phyloP scores from a whole-genome alignment of 2,888 invertebrate species.

The Lucinisca nassula region DNA sequence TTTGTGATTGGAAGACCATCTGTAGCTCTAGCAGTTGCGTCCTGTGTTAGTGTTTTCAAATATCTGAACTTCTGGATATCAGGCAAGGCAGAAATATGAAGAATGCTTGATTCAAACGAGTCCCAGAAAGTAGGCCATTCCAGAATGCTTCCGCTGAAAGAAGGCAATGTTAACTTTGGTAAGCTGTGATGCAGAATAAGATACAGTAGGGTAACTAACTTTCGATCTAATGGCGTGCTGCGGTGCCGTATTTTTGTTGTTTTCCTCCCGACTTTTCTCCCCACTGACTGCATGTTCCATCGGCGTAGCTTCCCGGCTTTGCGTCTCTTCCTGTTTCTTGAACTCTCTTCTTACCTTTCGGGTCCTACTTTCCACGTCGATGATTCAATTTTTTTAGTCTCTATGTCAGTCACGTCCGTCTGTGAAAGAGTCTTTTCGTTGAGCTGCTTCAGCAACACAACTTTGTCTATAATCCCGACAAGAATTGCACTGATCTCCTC shows the following conservation, averaged over 20 bases:
- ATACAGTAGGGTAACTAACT: background rate
- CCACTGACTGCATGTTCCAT: background rate
- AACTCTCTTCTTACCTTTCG: background rate
- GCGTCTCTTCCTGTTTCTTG: background rate
- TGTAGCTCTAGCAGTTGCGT: background rate
- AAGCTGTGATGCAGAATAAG: background rate
- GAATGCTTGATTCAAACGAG: background rate
- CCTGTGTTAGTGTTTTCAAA: constrained; percentile 10
- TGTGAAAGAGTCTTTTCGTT: background rate
- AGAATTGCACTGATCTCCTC: background rate
- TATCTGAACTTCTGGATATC: constrained; percentile 19
- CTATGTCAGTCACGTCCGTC: background rate
- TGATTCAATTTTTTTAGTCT: background rate
- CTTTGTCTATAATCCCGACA: background rate
- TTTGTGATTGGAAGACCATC: constrained; percentile 18
- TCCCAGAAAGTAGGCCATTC: constrained; percentile 30
- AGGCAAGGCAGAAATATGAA: background rate
- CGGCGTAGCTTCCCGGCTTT: background rate
- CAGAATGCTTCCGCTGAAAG: constrained; percentile 10
- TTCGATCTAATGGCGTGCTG: background rate
- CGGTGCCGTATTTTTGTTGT: background rate
- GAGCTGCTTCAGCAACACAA: background rate
- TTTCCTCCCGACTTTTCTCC: background rate
- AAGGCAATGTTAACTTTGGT: constrained; percentile 13
- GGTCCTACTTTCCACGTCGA: constrained; percentile 2